Conservation (phyloP, 2,888 invertebrate species). For the Tortricodes alternella region DNA sequence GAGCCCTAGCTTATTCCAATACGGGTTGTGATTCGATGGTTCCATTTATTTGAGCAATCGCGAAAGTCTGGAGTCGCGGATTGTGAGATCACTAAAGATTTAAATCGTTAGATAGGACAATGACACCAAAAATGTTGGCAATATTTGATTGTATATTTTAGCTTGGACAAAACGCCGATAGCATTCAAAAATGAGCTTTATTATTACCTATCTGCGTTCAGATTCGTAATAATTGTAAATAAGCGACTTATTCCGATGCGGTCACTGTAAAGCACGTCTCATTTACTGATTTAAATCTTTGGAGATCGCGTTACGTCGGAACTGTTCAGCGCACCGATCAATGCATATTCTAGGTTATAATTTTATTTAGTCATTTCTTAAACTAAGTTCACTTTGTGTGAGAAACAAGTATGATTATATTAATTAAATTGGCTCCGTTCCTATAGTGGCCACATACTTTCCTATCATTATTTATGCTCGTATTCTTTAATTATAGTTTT, state of each 20-base stretch:
- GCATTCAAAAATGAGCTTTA: no score
- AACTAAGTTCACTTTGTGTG: conserved; percentile 73
- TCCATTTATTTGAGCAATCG: background rate
- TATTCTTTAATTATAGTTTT: conserved; percentile 56
- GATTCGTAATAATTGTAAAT: no score
- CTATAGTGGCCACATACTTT: conserved; percentile 71
- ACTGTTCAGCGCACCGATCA: conserved; percentile 47
- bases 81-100: no score
- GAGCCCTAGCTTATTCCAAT: conserved; percentile 29
- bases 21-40: conserved; percentile 51
- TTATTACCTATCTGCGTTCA: no score
- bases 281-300: no score
- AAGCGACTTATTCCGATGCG: no score
- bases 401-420: conserved; percentile 57
- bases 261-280: no score
- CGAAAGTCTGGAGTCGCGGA: background rate
- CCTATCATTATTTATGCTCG: conserved; percentile 75
- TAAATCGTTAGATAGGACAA: no score
- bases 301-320: no score
- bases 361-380: conserved; percentile 78
- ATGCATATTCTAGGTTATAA: conserved; percentile 72
- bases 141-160: no score
- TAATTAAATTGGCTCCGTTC: conserved; percentile 73
- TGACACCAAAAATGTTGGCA: no score
- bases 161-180: no score